These are phyloP conservation scores for Corythucha ciliata DNA, from an alignment of 2,888 invertebrate species.

Conservation along the genomic window DNA sequence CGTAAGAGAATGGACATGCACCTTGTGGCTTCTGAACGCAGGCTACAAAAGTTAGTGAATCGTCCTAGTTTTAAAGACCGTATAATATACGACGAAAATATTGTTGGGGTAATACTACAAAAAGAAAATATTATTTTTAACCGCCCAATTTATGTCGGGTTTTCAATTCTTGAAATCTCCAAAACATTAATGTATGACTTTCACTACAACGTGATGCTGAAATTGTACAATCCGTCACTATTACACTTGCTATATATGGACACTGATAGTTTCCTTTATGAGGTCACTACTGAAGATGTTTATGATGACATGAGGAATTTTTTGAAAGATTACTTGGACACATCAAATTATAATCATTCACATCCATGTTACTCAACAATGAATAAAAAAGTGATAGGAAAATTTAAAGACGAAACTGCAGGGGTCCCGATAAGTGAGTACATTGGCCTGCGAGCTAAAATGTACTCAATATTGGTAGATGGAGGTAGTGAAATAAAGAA, in stretches of 20 bases:
- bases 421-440: neutral
- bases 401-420: neutral
- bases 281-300: constrained; percentile 8
- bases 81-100: constrained; percentile 11
- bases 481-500: no score
- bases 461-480: no score
- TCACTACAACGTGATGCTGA: no score
- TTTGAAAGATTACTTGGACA: constrained; percentile 36
- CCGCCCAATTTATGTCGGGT: constrained; percentile 20
- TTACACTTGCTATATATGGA: no score
- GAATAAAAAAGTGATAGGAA: constrained; percentile 10
- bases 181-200: constrained; percentile 17
- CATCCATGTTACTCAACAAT: constrained; percentile 11
- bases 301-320: constrained; percentile 3
- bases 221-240: no score
- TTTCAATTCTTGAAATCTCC: constrained; percentile 16
- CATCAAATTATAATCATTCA: constrained; percentile 35
- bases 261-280: constrained; percentile 16
- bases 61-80: constrained; percentile 14
- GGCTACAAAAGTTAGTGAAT: constrained; percentile 10
- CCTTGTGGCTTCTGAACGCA: constrained; percentile 11
- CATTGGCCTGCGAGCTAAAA: no score
- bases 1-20: constrained; percentile 17
- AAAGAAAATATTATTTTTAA: constrained; percentile 18
- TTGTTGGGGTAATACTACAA: constrained; percentile 16